Evolutionary conservation across 2,113 vertebrate genomes (phyloP).

Genomic region (Sinocyclocheilus rhinocerous): DNA sequence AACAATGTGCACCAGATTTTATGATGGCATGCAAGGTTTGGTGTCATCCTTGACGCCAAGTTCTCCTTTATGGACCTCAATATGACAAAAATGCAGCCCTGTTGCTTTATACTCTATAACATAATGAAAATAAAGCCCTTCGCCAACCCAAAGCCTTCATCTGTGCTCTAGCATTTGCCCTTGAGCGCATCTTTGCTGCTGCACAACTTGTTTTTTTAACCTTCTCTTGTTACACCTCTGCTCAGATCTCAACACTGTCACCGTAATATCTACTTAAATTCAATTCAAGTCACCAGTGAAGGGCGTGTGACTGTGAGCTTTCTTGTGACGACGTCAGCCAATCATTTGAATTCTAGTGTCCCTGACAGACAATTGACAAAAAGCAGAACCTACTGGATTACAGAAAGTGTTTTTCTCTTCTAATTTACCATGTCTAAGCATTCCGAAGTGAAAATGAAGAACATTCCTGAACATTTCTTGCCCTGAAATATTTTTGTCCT

Average conservation of each 20-base stretch:
- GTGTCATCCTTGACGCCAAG: background rate
- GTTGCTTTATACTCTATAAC: background rate
- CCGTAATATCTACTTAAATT: background rate
- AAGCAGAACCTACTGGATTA: constrained; percentile 22
- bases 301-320: background rate
- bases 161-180: background rate
- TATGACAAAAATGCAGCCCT: background rate
- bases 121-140: constrained; percentile 1
- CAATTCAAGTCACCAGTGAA: constrained; percentile 11
- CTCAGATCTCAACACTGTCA: constrained; percentile 1
- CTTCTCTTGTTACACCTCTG: constrained; percentile 23
- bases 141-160: background rate
- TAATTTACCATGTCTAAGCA: constrained; percentile 12
- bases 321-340: background rate
- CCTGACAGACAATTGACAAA: constrained; percentile 4
- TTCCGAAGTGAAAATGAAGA: background rate
- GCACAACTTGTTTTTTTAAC: constrained; percentile 16
- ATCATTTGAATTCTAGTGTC: background rate
- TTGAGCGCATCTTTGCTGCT: background rate
- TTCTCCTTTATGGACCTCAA: background rate
- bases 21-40: background rate
- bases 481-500: background rate
- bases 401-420: background rate
- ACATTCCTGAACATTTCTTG: background rate
- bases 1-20: too few species aligned